Evolutionary conservation across 2,888 invertebrate species (phyloP), one percentile per base, ranked within the genome.

Genomic region (Labia minor): DNA sequence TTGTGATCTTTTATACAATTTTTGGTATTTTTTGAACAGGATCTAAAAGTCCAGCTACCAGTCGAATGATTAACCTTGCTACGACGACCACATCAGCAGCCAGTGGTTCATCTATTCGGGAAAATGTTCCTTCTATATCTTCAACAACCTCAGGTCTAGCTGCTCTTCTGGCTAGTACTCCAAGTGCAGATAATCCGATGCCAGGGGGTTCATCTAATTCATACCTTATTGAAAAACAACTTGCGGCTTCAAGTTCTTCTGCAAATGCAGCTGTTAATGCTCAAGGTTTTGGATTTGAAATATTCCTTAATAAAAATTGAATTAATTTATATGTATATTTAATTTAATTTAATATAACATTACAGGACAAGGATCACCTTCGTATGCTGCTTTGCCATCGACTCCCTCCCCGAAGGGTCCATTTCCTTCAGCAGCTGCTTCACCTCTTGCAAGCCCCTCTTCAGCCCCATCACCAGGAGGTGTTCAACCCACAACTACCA

Each of bases 361-460:
- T 26, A 26, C 8, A 49, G 49, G 49, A 2, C 49, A 49, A 49
- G 49, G 49, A 16, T 49, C 49, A 8, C 49, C 49, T 16, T 49
- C 49, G 4, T 49, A 49, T 49, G 49, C n/a, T 4, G 4, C 49
- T 3, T 16, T 49, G 14, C 49, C 49, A 11, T 14, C 4, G 8
- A 4, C 68, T 16, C 66, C 68, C 1, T 65, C 67, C 14, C 68
- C 67, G 1, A 69, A 69, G 63, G 61, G 64, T 16, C 63, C 49
- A 10, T 33, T 49, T 49, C 49, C 8, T 14, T 49, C 68, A 10
- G 63, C 62, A 21, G 68, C 68, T 18, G 67, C 69, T 10, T 67
- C 69, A 10, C 83, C 85, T 37, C 78, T 85, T 77, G 82, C 84
- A 73, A 84, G 84, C 79, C 83, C 84, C 66, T 79, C 81, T 70